Percentiles rank a stretch among this genome's conserved stretches.
These are phyloP conservation scores for Tenodera sinensis DNA, from an alignment of 2,888 invertebrate species.

Conservation along the genomic window DNA sequence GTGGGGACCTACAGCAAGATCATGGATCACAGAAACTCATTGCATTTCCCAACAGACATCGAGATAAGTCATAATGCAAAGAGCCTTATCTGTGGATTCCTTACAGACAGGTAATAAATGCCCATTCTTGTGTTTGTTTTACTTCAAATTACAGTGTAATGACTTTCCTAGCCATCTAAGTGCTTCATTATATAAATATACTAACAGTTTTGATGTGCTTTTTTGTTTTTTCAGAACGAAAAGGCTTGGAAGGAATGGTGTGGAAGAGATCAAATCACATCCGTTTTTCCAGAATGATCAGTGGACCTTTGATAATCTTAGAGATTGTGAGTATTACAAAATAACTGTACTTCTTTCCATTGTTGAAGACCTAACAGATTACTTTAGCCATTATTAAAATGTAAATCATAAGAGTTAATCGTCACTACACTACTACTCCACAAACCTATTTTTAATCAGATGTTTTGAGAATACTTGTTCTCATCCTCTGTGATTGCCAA, in stretches of 20 bases:
- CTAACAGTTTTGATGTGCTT: neutral
- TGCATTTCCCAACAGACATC: slow-evolving; percentile 92
- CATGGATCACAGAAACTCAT: slow-evolving; percentile 96
- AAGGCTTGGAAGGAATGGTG: slow-evolving; percentile 86
- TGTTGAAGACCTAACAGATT: too few species aligned
- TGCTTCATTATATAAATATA: neutral
- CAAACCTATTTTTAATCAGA: too few species aligned
- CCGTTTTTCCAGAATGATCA: slow-evolving; percentile 94
- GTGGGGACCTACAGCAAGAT: slow-evolving; percentile 98
- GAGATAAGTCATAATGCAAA: slow-evolving; percentile 86
- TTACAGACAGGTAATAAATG: slow-evolving; percentile 73
- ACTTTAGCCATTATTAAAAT: too few species aligned
- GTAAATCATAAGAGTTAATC: too few species aligned
- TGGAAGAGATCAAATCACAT: slow-evolving; percentile 92
- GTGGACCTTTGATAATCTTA: slow-evolving; percentile 95
- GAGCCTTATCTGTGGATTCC: slow-evolving; percentile 86
- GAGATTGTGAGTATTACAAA: slow-evolving; percentile 65
- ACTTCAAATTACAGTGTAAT: neutral
- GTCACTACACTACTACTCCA: too few species aligned
- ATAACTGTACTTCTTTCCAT: neutral
- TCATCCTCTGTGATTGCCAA: too few species aligned
- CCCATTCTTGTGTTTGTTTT: neutral
- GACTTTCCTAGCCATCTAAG: neutral
- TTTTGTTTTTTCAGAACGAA: slow-evolving; percentile 51
- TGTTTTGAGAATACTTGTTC: too few species aligned